These are phyloP conservation scores for Himantopus leucocephalus DNA, from an alignment of 2,113 vertebrate species.

Conservation along the genomic window DNA sequence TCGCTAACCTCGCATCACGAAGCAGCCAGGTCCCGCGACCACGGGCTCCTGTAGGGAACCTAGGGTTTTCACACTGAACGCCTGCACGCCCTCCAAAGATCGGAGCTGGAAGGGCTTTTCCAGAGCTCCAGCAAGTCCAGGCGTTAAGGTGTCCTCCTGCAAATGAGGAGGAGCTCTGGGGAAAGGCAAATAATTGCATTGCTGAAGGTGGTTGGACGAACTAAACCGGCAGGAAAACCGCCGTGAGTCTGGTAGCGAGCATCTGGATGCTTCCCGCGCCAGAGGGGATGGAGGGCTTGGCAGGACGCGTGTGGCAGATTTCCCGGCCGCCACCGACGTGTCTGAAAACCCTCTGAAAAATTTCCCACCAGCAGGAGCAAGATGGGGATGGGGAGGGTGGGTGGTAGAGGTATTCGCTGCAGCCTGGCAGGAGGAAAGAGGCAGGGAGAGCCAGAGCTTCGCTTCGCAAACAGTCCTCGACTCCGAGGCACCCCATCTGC, in stretches of 20 bases:
- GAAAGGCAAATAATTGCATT: not conserved
- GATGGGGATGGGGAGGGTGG: not conserved
- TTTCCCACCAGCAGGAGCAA: not conserved
- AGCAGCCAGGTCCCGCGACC: not conserved
- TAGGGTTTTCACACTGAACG: not conserved
- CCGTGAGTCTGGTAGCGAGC: not conserved
- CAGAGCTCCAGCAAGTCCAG: not conserved
- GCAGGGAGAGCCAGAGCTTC: not conserved
- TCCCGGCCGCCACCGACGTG: fast-evolving
- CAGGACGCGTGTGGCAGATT: fast-evolving
- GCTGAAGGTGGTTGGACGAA: not conserved
- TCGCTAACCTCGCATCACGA: not conserved
- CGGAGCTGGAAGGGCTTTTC: not conserved
- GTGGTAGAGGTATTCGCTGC: not conserved
- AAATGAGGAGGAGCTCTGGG: not conserved
- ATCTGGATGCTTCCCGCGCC: not conserved
- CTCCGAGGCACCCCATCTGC: not conserved
- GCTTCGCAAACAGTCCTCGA: not conserved
- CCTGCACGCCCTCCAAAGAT: fast-evolving
- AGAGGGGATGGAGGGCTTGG: not conserved
- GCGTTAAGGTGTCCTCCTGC: not conserved
- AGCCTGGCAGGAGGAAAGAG: not conserved
- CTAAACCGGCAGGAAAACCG: not conserved
- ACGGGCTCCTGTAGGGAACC: not conserved
- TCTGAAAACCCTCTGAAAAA: not conserved